Base-by-base conservation (phyloP, 2,113 vertebrate genomes). In the Stictonetta naevosa region DNA sequence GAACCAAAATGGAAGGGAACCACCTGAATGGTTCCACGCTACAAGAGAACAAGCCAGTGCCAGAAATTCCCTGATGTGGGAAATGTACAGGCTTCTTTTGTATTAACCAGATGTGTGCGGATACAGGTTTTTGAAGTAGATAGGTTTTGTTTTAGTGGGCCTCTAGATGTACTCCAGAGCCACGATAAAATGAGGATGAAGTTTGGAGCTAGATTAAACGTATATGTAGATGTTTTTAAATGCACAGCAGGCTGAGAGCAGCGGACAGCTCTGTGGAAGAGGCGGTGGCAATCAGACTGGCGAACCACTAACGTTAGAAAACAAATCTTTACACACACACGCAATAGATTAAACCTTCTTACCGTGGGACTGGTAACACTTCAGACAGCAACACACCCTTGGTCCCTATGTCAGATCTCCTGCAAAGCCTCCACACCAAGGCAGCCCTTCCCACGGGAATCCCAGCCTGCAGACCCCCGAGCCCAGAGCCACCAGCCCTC, bases 61-160 rank as follows among this genome's bases (percentile, higher is more conserved):
- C 81, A 87, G 11, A 15, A 82, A 2, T 38, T 28, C 38, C 28
- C 62, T 6, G 46, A 48, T 22, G 46, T 48, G 46, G 46, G 46
- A 48, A 52, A 50, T 0, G 0, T 2, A 26, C 1, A 44, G 8
- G 14, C 28, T 60, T 62, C 40, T 16, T 50, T 40, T 50, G 25
- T 31, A 19, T 63, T 21, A 73, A 74, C 19, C 25, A 83, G 33
- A 15, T 73, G 14, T 25, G 44, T 21, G 33, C 33, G 40, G 14
- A 74, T 46, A 11, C 8, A 0, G 33, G 23, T 63, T 74, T 77
- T 25, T 56, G 16, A 46, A 40, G 48, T 1, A 72, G 10, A 46
- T 16, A 40, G 2, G 1, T 13, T 66, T 55, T 13, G 19, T 17
- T 78, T 46, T 46, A 88, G 25, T 72, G 0, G 0, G 15, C 19